Conservation (phyloP, 2,888 invertebrate species). For the Camponotus fellah region DNA sequence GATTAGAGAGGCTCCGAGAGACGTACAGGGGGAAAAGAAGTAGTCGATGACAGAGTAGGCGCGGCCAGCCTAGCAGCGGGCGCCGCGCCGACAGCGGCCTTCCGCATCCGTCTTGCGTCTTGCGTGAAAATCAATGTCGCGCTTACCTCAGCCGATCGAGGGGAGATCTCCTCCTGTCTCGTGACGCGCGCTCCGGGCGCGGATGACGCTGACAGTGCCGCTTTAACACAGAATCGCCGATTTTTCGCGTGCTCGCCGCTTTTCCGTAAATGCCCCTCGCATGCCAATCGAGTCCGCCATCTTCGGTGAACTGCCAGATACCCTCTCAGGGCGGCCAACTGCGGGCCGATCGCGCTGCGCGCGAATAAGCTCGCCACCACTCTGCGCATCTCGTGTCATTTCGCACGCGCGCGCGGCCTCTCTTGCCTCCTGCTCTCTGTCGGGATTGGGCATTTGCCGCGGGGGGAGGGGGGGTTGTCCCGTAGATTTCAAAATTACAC, state of each 20-base stretch:
- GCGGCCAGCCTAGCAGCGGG: constrained; percentile 62
- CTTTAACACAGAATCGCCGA: constrained; percentile 82
- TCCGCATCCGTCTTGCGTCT: constrained; percentile 61
- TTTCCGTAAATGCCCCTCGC: constrained; percentile 83
- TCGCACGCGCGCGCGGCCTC: constrained; percentile 2
- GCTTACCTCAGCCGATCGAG: constrained; percentile 69
- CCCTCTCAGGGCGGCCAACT: constrained; percentile 76
- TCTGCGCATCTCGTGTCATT: not conserved
- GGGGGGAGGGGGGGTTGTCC: too few relatives aligned
- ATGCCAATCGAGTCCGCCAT: constrained; percentile 85
- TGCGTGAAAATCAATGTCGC: constrained; percentile 65
- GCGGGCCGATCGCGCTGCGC: constrained; percentile 64
- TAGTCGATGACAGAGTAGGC: constrained; percentile 65
- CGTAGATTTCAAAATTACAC: too few relatives aligned
- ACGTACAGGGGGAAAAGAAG: not conserved
- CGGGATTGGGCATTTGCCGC: not conserved
- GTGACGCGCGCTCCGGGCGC: constrained; percentile 66
- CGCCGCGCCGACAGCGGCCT: constrained; percentile 29
- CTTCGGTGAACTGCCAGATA: constrained; percentile 84
- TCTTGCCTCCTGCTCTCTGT: not conserved
- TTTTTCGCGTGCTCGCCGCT: constrained; percentile 81
- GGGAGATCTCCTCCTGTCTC: constrained; percentile 55
- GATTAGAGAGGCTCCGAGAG: not conserved
- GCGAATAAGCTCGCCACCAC: not conserved
- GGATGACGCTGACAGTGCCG: constrained; percentile 68